Conservation (phyloP, 2,888 invertebrate species). For the Lithophane semibrunnea region DNA sequence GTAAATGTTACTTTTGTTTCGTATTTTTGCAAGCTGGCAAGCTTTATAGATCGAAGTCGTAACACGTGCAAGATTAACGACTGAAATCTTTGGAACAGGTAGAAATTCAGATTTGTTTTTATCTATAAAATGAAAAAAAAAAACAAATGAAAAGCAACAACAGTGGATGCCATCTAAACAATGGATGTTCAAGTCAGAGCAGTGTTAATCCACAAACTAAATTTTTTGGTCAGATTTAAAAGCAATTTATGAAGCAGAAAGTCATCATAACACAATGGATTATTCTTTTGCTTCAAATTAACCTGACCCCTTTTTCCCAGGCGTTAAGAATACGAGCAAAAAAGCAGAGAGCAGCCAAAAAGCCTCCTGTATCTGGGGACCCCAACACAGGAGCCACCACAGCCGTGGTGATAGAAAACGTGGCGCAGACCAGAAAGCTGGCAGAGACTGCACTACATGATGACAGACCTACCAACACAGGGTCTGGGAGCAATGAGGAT, state of each 20-base stretch:
- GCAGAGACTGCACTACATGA: slow-evolving; percentile 95
- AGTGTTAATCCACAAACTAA: background rate
- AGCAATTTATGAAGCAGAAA: background rate
- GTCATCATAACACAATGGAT: background rate
- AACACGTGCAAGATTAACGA: slow-evolving; percentile 35
- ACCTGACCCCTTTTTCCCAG: slow-evolving; percentile 82
- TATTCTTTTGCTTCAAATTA: background rate
- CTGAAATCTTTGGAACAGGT: slow-evolving; percentile 5
- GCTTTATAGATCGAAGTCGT: slow-evolving; percentile 28
- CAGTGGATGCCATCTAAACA: background rate
- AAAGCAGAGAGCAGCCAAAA: slow-evolving; percentile 95
- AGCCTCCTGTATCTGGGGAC: slow-evolving; percentile 93
- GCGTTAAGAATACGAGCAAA: slow-evolving; percentile 96
- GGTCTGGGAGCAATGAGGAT: slow-evolving; percentile 87
- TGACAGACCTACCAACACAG: slow-evolving; percentile 96
- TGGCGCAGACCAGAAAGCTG: slow-evolving; percentile 94
- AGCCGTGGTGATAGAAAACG: slow-evolving; percentile 97
- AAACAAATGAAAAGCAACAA: background rate
- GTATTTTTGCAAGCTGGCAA: slow-evolving; percentile 36
- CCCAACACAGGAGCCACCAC: slow-evolving; percentile 93
- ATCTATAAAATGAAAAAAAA: background rate
- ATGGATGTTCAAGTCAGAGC: background rate
- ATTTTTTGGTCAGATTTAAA: background rate
- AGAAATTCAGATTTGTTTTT: background rate
- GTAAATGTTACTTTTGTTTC: slow-evolving; percentile 5